These are phyloP conservation scores for Spodoptera littoralis DNA, from an alignment of 2,888 invertebrate species.

Conservation along the genomic window DNA sequence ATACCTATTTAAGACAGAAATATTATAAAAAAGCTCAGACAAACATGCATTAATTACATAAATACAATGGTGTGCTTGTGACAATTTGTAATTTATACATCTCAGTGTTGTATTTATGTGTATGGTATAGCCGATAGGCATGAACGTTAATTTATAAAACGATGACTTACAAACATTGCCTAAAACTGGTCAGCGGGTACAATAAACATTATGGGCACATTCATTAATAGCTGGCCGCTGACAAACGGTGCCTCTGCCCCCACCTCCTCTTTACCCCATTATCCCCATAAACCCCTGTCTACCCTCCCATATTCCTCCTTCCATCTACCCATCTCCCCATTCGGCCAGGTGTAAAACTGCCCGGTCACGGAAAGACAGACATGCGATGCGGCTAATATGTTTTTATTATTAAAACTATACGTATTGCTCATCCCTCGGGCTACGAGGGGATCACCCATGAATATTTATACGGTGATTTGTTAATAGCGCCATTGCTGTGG, in stretches of 20 bases:
- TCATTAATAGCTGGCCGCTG: conserved; percentile 87
- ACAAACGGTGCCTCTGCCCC: conserved; percentile 82
- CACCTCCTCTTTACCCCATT: conserved; percentile 72
- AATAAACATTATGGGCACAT: conserved; percentile 86
- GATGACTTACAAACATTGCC: conserved; percentile 80
- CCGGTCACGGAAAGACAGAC: conserved; percentile 87
- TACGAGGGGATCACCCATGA: conserved; percentile 80
- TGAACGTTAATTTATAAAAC: conserved; percentile 81
- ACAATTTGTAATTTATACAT: conserved; percentile 35
- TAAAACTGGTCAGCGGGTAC: conserved; percentile 82
- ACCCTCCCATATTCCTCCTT: conserved; percentile 65
- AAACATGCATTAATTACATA: no score
- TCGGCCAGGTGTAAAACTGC: conserved; percentile 88
- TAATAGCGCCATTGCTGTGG: conserved; percentile 60
- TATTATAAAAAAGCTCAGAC: no score
- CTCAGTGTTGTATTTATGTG: conserved; percentile 29
- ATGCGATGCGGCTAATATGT: conserved; percentile 88
- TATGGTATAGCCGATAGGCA: conserved; percentile 54
- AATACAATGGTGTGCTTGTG: no score
- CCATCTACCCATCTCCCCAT: conserved; percentile 71
- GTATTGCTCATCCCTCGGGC: conserved; percentile 78
- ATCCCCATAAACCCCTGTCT: conserved; percentile 70
- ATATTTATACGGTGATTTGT: conserved; percentile 87
- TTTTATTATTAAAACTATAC: conserved; percentile 86
- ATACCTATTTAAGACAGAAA: no score